Evolutionary conservation across 1,140 invertebrate genomes (phyloP).

Genomic region (Magallana ariakensis): DNA sequence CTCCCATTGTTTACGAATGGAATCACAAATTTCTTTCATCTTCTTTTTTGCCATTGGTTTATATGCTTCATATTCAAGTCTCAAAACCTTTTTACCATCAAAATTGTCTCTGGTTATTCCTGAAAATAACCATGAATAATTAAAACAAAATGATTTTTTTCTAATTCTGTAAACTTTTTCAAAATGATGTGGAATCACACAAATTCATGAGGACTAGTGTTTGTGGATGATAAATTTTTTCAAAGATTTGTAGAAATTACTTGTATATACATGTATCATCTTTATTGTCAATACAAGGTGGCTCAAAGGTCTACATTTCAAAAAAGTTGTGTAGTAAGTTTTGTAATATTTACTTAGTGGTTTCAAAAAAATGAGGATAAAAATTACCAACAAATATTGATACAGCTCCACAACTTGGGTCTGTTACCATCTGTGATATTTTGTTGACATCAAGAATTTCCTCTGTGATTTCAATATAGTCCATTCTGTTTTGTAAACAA

Average conservation of each 20-base stretch:
- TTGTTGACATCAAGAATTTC: conserved; percentile 86
- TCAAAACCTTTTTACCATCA: conserved; percentile 90
- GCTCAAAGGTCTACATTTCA: too few relatives aligned
- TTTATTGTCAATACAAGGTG: too few relatives aligned
- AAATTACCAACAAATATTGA: conserved; percentile 89
- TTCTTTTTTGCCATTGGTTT: conserved; percentile 93
- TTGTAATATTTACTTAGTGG: too few relatives aligned
- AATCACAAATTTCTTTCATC: conserved; percentile 88
- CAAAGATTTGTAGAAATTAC: too few relatives aligned
- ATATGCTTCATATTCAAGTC: conserved; percentile 96
- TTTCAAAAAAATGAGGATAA: too few relatives aligned
- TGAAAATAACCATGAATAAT: conserved; percentile 52
- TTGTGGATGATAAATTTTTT: neutral
- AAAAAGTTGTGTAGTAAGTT: too few relatives aligned
- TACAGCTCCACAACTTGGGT: conserved; percentile 90
- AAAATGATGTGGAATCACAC: neutral
- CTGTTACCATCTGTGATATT: conserved; percentile 85
- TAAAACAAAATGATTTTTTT: neutral
- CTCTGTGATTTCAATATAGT: conserved; percentile 84
- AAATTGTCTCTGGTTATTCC: conserved; percentile 94
- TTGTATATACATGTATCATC: too few relatives aligned
- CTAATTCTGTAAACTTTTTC: too few relatives aligned
- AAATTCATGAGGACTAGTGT: neutral
- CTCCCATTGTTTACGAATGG: conserved; percentile 77
- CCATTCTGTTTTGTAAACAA: conserved; percentile 76